Evolutionary conservation across 2,888 invertebrate species (phyloP), one percentile per base, ranked within the genome.

Genomic region (Sinhomidia bicolor): DNA sequence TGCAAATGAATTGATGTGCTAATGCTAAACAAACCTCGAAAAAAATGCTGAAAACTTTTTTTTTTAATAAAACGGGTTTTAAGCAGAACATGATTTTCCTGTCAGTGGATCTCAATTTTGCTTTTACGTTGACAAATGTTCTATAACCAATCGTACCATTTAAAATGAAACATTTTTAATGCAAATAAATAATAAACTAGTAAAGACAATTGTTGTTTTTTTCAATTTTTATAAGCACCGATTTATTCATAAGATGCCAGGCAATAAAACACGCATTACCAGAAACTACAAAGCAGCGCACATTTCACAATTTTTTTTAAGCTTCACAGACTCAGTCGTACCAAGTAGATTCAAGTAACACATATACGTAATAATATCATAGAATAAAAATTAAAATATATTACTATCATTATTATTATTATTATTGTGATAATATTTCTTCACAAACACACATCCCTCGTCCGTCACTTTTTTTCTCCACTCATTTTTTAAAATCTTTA

Each of bases 201-300:
- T 1, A 60, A 23, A 60, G 60, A 4, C 0, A 29, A 32, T 4
- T 17, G 9, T 14, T 44, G 1, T 3, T n/a, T 65, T 32, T 65
- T 84, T 83, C 60, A 9, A 71, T 71, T 88, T 88, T 88, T 89
- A 76, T 36, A 89, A 89, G 89, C 89, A 89, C 89, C 89, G 89
- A 89, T 89, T 89, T 89, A 89, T 89, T 89, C 68, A 89, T 89
- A 89, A 85, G 85, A 85, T 89, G 79, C 85, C 74, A 89, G 85
- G 89, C 85, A 89, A 85, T 81, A 89, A 81, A 81, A 89, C 85
- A 89, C 44, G 76, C 65, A 81, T 81, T 85, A 89, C 85, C 76
- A 85, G 89, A 85, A 89, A 85, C 62, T 79, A 79, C 85, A 79
- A 76, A 89, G 26, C 81, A 85, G 74, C 89, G 84, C 60, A 88